Evolutionary conservation across 2,888 invertebrate genomes (phyloP).

Genomic region (Tipula vernalis): DNA sequence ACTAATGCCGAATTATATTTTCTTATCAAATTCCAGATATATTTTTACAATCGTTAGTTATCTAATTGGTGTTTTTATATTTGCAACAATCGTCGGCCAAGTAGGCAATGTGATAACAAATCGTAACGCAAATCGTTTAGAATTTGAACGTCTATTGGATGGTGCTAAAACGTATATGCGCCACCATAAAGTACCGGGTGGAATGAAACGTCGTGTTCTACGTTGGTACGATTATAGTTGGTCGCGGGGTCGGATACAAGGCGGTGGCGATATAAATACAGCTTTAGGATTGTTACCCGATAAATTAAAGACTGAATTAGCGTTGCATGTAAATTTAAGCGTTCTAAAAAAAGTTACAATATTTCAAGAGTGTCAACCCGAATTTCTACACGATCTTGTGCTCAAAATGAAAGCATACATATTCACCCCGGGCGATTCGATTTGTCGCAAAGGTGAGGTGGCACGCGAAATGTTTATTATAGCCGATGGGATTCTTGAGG

Average conservation of each 20-base stretch:
- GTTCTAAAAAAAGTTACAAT: constrained; percentile 93
- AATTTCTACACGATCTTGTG: constrained; percentile 91
- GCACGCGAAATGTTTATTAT: constrained; percentile 98
- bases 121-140: constrained; percentile 87
- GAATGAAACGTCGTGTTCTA: constrained; percentile 90
- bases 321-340: constrained; percentile 87
- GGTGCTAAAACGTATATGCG: constrained; percentile 97
- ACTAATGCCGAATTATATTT: too few species aligned
- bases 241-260: constrained; percentile 91
- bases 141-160: constrained; percentile 87
- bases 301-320: constrained; percentile 92
- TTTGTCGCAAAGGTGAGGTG: constrained; percentile 87
- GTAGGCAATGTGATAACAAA: constrained; percentile 97
- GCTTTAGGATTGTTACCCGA: constrained; percentile 86
- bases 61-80: constrained; percentile 93
- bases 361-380: constrained; percentile 94
- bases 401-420: constrained; percentile 97
- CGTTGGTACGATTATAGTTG: constrained; percentile 98
- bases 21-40: constrained; percentile 53
- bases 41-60: constrained; percentile 95
- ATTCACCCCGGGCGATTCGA: constrained; percentile 94
- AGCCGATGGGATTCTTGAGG: constrained; percentile 91
- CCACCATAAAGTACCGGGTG: constrained; percentile 89
- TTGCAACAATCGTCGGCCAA: constrained; percentile 95
- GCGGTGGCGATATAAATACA: constrained; percentile 92